Percentiles rank a stretch among this genome's conserved stretches.
These are phyloP conservation scores for Streptopelia turtur DNA, from an alignment of 2,797 vertebrate species.

Conservation along the genomic window DNA sequence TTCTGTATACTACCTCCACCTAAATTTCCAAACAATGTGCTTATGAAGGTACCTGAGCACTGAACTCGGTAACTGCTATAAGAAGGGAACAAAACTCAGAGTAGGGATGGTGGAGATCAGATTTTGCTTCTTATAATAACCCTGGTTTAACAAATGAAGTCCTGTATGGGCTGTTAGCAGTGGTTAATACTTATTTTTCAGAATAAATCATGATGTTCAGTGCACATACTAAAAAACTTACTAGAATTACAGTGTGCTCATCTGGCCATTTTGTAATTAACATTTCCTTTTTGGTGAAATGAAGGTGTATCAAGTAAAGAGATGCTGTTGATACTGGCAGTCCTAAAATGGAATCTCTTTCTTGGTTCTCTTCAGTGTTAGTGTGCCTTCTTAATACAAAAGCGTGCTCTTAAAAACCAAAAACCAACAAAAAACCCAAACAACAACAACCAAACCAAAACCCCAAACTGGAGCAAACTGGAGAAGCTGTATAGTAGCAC, in stretches of 20 bases:
- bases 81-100: background rate
- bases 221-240: background rate
- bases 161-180: background rate
- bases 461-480: background rate
- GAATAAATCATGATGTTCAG: background rate
- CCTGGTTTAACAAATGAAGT: background rate
- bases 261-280: background rate
- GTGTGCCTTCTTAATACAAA: background rate
- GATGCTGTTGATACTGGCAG: background rate
- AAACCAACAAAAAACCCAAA: background rate
- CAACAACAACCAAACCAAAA: background rate
- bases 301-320: background rate
- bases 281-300: background rate
- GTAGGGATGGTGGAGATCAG: background rate
- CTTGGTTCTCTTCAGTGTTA: background rate
- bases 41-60: background rate
- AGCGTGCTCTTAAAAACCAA: background rate
- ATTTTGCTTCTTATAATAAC: background rate
- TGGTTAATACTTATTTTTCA: background rate
- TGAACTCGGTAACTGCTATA: background rate
- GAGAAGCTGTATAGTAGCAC: background rate
- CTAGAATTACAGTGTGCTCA: background rate
- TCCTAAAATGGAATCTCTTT: background rate
- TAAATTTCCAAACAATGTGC: background rate
- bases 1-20: background rate